phyloP scores from a whole-genome alignment of 2,113 vertebrate species.

The Grammomys dolichurus region DNA sequence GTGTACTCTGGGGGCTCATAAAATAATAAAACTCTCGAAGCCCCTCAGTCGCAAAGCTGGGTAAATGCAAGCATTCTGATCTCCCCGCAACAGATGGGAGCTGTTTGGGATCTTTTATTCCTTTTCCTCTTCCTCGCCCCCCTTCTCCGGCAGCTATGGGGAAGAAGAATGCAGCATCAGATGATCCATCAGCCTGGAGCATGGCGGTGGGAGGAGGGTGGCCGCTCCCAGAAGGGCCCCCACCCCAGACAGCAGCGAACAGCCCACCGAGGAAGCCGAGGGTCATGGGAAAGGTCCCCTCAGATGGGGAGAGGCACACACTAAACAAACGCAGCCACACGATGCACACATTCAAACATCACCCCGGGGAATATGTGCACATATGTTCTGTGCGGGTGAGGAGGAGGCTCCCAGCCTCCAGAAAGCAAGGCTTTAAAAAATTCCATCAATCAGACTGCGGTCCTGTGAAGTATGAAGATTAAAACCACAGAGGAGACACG shows the following conservation, averaged over 20 bases:
- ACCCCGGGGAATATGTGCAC: constrained; percentile 87
- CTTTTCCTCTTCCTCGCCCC: neutral
- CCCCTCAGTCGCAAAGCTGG: neutral
- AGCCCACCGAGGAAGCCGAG: constrained; percentile 87
- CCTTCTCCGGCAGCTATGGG: constrained; percentile 33
- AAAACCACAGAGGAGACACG: constrained; percentile 83
- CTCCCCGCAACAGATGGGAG: constrained; percentile 85
- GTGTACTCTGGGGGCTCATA: constrained; percentile 4
- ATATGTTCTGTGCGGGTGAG: constrained; percentile 86
- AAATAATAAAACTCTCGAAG: neutral
- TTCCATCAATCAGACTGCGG: constrained; percentile 86
- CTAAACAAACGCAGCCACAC: constrained; percentile 89
- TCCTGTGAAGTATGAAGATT: constrained; percentile 84
- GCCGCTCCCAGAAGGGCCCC: constrained; percentile 39
- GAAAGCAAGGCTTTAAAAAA: constrained; percentile 80
- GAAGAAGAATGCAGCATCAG: constrained; percentile 67
- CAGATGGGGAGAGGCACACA: constrained; percentile 87
- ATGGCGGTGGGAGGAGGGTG: neutral
- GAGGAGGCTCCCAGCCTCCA: constrained; percentile 80
- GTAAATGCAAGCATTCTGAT: neutral
- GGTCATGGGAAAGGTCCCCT: constrained; percentile 90
- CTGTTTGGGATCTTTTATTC: constrained; percentile 78
- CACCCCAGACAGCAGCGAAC: constrained; percentile 85
- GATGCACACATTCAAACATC: constrained; percentile 86
- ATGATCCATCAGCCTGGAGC: constrained; percentile 13